Percentiles rank a stretch among this genome's conserved stretches.
Evolutionary conservation across 2,113 vertebrate genomes (phyloP).

Genomic region (Lipophrys pholis): DNA sequence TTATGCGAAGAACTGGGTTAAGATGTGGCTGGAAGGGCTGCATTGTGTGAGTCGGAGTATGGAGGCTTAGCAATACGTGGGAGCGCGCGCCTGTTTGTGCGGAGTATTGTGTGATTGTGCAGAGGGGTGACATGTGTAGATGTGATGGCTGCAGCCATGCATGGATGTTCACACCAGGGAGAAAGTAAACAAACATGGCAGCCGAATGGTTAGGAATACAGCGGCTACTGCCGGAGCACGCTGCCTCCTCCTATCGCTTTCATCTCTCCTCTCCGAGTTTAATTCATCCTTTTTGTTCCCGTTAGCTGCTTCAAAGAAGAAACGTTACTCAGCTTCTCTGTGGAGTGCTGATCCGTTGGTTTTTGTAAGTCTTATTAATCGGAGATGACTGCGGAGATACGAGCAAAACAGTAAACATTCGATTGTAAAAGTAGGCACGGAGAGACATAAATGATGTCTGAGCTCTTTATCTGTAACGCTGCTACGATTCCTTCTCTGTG

Average conservation of each 20-base stretch:
- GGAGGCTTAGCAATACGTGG: conserved; percentile 56
- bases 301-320: background rate
- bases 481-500: too few species aligned
- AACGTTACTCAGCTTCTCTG: background rate
- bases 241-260: conserved; percentile 2
- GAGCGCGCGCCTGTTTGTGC: conserved; percentile 35
- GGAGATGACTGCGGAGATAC: background rate
- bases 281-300: background rate
- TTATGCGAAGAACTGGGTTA: conserved; percentile 77
- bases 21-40: conserved; percentile 77
- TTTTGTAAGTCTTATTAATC: background rate
- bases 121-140: conserved; percentile 72
- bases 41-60: conserved; percentile 65
- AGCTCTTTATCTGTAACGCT: too few species aligned
- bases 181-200: conserved; percentile 78
- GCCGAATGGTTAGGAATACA: conserved; percentile 54
- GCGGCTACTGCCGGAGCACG: background rate
- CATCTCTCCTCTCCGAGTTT: conserved; percentile 4
- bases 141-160: conserved; percentile 81
- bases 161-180: conserved; percentile 78
- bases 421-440: too few species aligned
- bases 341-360: background rate
- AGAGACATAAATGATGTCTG: too few species aligned
- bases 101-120: conserved; percentile 52
- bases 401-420: too few species aligned